These are phyloP conservation scores for Peromyscus nudipes DNA, from an alignment of 2,797 vertebrate species.

Conservation along the genomic window DNA sequence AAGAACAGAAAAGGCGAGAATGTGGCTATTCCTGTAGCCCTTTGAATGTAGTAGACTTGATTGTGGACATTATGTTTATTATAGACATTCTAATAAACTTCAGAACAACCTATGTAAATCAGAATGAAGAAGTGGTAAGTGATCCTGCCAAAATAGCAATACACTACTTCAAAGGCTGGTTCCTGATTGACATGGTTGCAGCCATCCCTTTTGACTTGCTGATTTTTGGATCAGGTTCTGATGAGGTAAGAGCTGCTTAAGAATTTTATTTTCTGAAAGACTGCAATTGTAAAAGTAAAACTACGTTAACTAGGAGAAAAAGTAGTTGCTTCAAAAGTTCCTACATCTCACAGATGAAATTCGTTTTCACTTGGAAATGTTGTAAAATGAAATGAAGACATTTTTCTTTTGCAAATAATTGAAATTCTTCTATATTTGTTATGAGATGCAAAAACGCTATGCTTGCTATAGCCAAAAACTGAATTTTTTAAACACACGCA, in stretches of 20 bases:
- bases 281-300: constrained; percentile 53
- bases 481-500: constrained; percentile 7
- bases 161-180: constrained; percentile 99
- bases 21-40: constrained; percentile 99
- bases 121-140: constrained; percentile 99
- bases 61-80: constrained; percentile 99
- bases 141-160: constrained; percentile 98
- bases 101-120: constrained; percentile 98
- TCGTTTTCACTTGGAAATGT: constrained; percentile 63
- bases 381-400: constrained; percentile 55
- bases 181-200: constrained; percentile 99
- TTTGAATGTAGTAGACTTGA: constrained; percentile 98
- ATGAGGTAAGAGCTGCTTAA: constrained; percentile 94
- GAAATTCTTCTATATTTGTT: constrained; percentile 53
- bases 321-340: constrained; percentile 38
- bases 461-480: constrained; percentile 24
- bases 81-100: constrained; percentile 99
- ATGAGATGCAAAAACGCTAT: constrained; percentile 20
- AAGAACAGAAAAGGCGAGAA: constrained; percentile 95
- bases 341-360: background rate
- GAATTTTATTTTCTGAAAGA: constrained; percentile 70
- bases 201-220: constrained; percentile 99
- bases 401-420: constrained; percentile 58
- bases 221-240: constrained; percentile 99
- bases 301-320: constrained; percentile 15